Base-by-base conservation (phyloP, 2,797 vertebrate genomes). In the Capromys pilorides region DNA sequence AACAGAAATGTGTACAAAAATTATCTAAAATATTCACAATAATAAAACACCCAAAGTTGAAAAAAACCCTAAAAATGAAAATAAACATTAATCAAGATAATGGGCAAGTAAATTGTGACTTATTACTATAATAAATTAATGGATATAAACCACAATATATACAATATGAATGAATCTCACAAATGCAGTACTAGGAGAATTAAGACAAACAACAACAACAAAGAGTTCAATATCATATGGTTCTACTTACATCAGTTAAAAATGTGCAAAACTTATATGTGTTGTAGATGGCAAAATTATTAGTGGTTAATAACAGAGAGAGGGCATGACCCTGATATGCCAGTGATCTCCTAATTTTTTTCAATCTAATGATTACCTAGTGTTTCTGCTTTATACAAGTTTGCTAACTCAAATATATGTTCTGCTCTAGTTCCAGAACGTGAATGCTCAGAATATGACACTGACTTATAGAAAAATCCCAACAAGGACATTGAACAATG, bases 31-130 rank as follows among this genome's bases (percentile, higher is more conserved):
- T 75, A 39, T 45, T n/a, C 57, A 66, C 39, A 78, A 13, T 18
- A 18, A 36, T n/a, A 69, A 69, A 36, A 36, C 66, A n/a, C 66
- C 33, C 64, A 84, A 91, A 79, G 84, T 24, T 57, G 36, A 91
- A 78, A 93, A 93, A 78, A 82, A 49, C 31, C 41, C 41, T 80
- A 21, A 54, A 61, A 54, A 45, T 90, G 67, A n/a, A 83, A 87
- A 78, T 78, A 83, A 86, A 54, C 4, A 16, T 57, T 78, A 66
- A 91, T 59, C 39, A 59, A 73, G 14, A 81, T 80, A 85, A 75
- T 81, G 39, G 3, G 41, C 79, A 73, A 75, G 75, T 85, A 79
- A n/a, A 41, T 41, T 88, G 22, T 59, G 16, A 5, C 39, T 59
- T 73, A 79, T 88, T 94, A 66, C 13, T 36, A 19, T 81, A 86